Evolutionary conservation across 2,797 vertebrate genomes (phyloP), one percentile per base, ranked within the genome.

Genomic region (Enteromius thamalakanensis): DNA sequence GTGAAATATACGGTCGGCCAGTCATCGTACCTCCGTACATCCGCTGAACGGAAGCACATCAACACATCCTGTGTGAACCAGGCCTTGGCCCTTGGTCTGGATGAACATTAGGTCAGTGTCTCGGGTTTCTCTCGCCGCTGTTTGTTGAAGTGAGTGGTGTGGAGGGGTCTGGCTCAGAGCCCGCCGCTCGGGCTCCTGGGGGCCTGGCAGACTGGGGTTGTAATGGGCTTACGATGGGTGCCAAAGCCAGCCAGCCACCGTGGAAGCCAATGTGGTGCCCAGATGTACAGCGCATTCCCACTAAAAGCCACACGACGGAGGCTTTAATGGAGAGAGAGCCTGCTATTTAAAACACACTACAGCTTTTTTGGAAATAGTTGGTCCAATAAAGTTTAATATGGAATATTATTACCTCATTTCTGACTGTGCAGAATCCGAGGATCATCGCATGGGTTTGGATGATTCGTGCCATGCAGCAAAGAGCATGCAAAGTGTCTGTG

Each of bases 361-460:
- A 91, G 90, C 89, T 88, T 89, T 88, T 90, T 92, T 90, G 91
- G 92, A 92, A 93, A 92, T 88, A 88, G 85, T 85, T 86, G 87
- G 90, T 67, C 91, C 87, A 86, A 90, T 94, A 93, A 94, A 94
- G 82, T 92, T 91, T 92, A 91, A 91, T 89, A 92, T 84, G 82
- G 85, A 92, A 86, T 88, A 91, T 90, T 82, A 17, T 81, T 79
- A 89, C 89, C 89, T 90, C 84, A 90, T 86, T 88, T 88, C 84
- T 58, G 74, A 65, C 85, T 81, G 80, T 64, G 14, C 74, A 74
- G 87, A 87, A 65, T 86, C 80, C 80, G 84, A 81, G n/a, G 40
- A 65, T 49, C 80, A 81, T 74, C 60, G 45, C 55, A 71, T 80
- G 10, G n/a, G 64, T 80, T 74, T 68, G 64, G 42, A 32, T 68